Conservation (phyloP, 2,888 invertebrate genomes). For the Neocrepidodera transversa region DNA sequence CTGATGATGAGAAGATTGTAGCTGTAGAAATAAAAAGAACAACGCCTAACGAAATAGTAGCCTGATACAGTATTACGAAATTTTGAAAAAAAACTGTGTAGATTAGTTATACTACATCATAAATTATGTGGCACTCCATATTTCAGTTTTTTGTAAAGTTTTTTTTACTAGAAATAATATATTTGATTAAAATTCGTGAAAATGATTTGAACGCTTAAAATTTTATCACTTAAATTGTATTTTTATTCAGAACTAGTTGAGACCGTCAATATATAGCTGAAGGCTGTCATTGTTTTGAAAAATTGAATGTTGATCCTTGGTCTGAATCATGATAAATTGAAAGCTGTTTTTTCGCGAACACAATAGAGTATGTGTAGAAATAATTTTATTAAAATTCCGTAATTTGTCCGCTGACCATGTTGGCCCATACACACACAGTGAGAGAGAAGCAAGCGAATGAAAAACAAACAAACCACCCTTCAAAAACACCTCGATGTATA, state of each 20-base stretch:
- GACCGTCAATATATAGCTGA: constrained; percentile 16
- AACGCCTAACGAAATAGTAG: too few relatives aligned
- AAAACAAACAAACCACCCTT: constrained; percentile 47
- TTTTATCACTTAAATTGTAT: constrained; percentile 18
- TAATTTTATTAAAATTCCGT: constrained; percentile 44
- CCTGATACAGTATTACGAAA: too few relatives aligned
- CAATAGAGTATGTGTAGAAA: constrained; percentile 34
- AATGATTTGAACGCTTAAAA: too few relatives aligned
- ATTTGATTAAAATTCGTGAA: too few relatives aligned
- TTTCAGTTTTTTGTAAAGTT: too few relatives aligned
- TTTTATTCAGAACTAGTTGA: constrained; percentile 18
- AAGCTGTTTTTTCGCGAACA: constrained; percentile 30
- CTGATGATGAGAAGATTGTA: too few relatives aligned
- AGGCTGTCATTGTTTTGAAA: constrained; percentile 24
- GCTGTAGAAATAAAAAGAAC: too few relatives aligned
- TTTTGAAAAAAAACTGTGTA: too few relatives aligned
- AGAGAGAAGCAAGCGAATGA: constrained; percentile 39
- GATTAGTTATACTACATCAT: too few relatives aligned
- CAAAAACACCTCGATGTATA: constrained; percentile 50
- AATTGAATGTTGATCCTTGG: constrained; percentile 31
- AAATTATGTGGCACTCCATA: too few relatives aligned
- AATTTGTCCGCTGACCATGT: constrained; percentile 44
- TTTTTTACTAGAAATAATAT: too few relatives aligned
- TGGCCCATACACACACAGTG: constrained; percentile 34
- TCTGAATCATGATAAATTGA: constrained; percentile 34